These are phyloP conservation scores for Polypedilum vanderplanki DNA, from an alignment of 1,140 invertebrate species.

Conservation along the genomic window DNA sequence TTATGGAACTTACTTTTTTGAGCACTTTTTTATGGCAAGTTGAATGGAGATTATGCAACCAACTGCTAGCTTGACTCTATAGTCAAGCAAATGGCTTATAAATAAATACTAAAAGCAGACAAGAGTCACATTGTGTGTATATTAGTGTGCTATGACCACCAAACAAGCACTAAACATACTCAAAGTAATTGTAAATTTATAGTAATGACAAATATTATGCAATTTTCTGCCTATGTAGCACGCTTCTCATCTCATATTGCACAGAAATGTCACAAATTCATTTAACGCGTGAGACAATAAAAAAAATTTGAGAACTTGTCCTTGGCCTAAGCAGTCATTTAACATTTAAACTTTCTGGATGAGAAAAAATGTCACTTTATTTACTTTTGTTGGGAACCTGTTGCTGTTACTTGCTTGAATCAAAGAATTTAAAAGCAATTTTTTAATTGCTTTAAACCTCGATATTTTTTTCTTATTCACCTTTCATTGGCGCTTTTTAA, in stretches of 20 bases:
- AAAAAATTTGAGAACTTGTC: not conserved
- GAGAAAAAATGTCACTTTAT: not conserved
- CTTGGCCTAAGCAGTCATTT: not conserved
- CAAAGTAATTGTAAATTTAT: not conserved
- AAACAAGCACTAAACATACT: not conserved
- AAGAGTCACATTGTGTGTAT: not conserved
- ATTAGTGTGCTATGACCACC: not conserved
- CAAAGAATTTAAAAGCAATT: not conserved
- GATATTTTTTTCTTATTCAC: too few species aligned
- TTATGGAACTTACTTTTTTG: slow-evolving; percentile 13
- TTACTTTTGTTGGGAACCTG: not conserved
- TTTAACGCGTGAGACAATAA: too few species aligned
- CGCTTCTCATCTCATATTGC: not conserved
- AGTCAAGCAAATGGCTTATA: not conserved
- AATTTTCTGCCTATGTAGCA: not conserved
- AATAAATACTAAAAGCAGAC: not conserved
- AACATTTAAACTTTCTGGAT: slow-evolving; percentile 11
- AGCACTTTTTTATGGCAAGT: slow-evolving; percentile 8
- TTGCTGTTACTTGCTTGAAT: not conserved
- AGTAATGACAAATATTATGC: not conserved
- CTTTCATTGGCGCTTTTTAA: not conserved
- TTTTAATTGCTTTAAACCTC: not conserved
- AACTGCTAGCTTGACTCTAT: not conserved
- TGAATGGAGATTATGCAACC: not conserved
- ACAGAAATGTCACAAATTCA: not conserved